Conservation (phyloP, 1,140 invertebrate species). For the Megalonaias nervosa region DNA sequence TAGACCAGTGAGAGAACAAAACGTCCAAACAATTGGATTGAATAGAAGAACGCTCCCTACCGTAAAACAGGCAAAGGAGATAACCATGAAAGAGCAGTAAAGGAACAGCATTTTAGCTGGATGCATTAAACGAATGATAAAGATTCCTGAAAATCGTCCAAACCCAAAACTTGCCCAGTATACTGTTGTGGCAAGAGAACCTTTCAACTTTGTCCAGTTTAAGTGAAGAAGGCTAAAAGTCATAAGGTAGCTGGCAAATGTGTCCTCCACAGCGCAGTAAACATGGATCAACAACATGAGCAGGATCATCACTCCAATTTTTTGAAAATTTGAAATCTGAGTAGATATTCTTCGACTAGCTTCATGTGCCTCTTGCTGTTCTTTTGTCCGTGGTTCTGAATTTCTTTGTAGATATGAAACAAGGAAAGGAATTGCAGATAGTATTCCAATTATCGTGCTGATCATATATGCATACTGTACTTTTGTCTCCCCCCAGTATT, state of each 20-base stretch:
- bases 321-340: background rate
- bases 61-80: slow-evolving; percentile 21
- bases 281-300: background rate
- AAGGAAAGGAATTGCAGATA: slow-evolving; percentile 10
- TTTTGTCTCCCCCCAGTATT: slow-evolving; percentile 19
- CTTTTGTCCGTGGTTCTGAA: background rate
- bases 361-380: slow-evolving; percentile 1
- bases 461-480: slow-evolving; percentile 28
- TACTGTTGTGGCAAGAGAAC: slow-evolving; percentile 9
- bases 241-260: slow-evolving; percentile 18
- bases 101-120: slow-evolving; percentile 30
- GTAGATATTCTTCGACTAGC: slow-evolving; percentile 1
- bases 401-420: slow-evolving; percentile 2
- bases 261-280: slow-evolving; percentile 24
- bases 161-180: slow-evolving; percentile 22
- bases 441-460: slow-evolving; percentile 1
- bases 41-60: slow-evolving; percentile 6
- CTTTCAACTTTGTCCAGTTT: slow-evolving; percentile 19
- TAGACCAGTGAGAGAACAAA: slow-evolving; percentile 22
- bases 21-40: slow-evolving; percentile 5
- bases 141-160: slow-evolving; percentile 28
- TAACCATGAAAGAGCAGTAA: slow-evolving; percentile 19
- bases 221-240: slow-evolving; percentile 23
- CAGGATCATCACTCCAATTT: slow-evolving; percentile 1
- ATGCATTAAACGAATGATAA: slow-evolving; percentile 21